A percentile compares a stretch with the other conserved stretches of the same genome.
Evolutionary conservation across 2,797 vertebrate genomes (phyloP).

Genomic region (Hybognathus amarus): DNA sequence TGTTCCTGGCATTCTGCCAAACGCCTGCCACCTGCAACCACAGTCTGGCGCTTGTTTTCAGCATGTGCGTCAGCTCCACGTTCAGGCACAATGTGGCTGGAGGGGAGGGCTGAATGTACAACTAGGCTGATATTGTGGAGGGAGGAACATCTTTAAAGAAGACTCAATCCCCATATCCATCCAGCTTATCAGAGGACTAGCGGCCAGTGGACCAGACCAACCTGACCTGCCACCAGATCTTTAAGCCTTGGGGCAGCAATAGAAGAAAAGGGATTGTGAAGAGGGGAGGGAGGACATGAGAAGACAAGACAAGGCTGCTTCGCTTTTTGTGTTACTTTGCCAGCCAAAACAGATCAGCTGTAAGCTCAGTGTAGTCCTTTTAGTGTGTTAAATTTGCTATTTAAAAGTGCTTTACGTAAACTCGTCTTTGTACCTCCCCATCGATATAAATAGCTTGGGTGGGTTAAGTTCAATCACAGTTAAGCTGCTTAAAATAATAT

Average conservation of each 20-base stretch:
- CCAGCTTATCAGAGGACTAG: slow-evolving; percentile 55
- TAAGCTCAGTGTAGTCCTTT: background rate
- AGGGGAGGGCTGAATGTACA: background rate
- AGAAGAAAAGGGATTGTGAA: slow-evolving; percentile 17
- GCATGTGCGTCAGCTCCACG: slow-evolving; percentile 27
- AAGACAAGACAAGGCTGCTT: background rate
- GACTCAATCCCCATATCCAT: slow-evolving; percentile 62
- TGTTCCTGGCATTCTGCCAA: slow-evolving; percentile 23
- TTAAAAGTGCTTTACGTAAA: slow-evolving; percentile 16
- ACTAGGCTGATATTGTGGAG: slow-evolving; percentile 8
- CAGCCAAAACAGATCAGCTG: slow-evolving; percentile 41
- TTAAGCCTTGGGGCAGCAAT: slow-evolving; percentile 38
- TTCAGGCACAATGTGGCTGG: background rate
- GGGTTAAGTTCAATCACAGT: slow-evolving; percentile 17
- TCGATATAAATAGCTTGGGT: slow-evolving; percentile 15
- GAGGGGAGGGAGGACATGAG: background rate
- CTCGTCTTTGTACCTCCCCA: background rate
- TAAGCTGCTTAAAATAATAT: slow-evolving; percentile 24
- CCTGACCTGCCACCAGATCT: slow-evolving; percentile 35
- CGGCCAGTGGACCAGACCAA: slow-evolving; percentile 56
- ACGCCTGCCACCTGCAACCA: slow-evolving; percentile 34
- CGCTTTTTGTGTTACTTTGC: slow-evolving; percentile 23
- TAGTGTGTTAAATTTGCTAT: slow-evolving; percentile 32
- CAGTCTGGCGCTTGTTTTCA: slow-evolving; percentile 2
- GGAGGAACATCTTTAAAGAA: slow-evolving; percentile 60